Percentiles rank a stretch among this genome's conserved stretches.
These are phyloP conservation scores for Canis aureus DNA, from an alignment of 2,113 vertebrate species.

Conservation along the genomic window DNA sequence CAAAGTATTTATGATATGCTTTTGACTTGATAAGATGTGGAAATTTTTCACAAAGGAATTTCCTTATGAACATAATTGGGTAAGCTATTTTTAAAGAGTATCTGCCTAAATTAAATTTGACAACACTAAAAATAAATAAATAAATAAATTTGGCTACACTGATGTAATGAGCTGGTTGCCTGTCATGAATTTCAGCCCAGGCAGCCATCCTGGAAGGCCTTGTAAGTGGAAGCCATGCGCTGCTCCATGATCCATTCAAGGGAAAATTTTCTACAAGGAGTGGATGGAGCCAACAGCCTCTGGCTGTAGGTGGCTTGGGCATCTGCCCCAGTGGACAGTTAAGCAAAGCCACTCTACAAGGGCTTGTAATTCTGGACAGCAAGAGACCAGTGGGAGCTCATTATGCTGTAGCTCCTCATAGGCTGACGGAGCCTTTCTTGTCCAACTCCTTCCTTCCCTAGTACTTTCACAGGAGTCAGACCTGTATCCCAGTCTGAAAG, in stretches of 20 bases:
- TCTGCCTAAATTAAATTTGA: not conserved
- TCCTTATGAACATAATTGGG: not conserved
- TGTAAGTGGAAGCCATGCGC: accelerated
- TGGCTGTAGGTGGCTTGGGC: not conserved
- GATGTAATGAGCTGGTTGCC: not conserved
- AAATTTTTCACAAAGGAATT: not conserved
- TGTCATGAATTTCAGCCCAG: not conserved
- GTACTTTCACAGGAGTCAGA: not conserved
- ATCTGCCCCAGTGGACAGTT: not conserved
- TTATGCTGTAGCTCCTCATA: accelerated
- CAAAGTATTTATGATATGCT: not conserved
- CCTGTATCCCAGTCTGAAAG: not conserved
- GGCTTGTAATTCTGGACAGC: not conserved
- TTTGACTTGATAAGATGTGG: slow-evolving; percentile 8
- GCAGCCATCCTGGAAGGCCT: not conserved
- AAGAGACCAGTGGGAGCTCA: too few relatives aligned
- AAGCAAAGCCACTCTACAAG: not conserved
- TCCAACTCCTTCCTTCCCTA: not conserved
- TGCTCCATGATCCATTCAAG: not conserved
- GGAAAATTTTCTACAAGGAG: not conserved
- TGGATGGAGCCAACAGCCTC: not conserved
- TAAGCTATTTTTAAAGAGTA: not conserved
- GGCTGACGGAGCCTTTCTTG: accelerated
- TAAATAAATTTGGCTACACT: not conserved
- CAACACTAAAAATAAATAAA: not conserved